Conservation (phyloP, 92 coral and sea anemone genomes). For the Bergia sp. region DNA sequence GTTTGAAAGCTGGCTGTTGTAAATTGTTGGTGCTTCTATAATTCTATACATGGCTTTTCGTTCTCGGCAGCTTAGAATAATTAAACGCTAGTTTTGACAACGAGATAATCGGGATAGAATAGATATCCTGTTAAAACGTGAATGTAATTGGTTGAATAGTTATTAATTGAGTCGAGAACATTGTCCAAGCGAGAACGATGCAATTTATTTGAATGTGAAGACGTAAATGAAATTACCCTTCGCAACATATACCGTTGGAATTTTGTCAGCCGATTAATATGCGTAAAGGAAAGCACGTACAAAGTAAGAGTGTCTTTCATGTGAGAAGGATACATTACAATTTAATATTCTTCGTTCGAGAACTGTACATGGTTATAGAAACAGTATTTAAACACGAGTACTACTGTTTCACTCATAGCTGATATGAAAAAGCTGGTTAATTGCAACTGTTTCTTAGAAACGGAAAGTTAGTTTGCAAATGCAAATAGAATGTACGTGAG, state of each 20-base stretch:
- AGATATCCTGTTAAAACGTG: background rate
- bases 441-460: conserved; percentile 16
- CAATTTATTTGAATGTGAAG: conserved; percentile 26
- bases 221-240: background rate
- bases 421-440: background rate
- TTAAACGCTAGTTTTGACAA: background rate
- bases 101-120: background rate
- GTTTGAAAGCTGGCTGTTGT: background rate
- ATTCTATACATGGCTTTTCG: background rate
- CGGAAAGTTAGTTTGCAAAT: background rate
- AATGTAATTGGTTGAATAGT: background rate
- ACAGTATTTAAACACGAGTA: background rate
- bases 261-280: background rate
- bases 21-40: background rate
- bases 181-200: background rate
- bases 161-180: background rate
- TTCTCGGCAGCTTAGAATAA: background rate
- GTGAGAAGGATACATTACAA: background rate
- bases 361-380: background rate
- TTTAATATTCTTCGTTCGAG: background rate
- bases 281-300: background rate
- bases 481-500: background rate
- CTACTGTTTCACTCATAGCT: background rate
- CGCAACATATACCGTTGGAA: background rate
- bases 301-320: background rate